Evolutionary conservation across 1,140 invertebrate species (phyloP).

Genomic region (Eumaeus atala): DNA sequence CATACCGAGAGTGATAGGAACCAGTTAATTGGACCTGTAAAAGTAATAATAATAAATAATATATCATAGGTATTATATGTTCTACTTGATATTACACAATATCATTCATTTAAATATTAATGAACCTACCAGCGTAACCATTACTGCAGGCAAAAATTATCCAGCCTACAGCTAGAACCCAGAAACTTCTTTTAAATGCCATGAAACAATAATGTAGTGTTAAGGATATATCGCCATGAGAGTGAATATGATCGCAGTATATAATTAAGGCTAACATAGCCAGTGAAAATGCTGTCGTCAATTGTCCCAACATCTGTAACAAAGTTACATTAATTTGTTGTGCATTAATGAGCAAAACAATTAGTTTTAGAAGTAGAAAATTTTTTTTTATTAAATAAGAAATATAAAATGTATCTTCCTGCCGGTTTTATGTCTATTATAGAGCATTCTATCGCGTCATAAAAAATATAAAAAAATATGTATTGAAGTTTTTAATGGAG

Average conservation of each 20-base stretch:
- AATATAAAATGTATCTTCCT: too few species aligned
- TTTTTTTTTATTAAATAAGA: too few species aligned
- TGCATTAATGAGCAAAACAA: not conserved
- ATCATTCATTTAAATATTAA: too few species aligned
- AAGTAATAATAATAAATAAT: not conserved
- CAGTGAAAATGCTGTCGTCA: not conserved
- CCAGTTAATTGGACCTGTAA: slow-evolving; percentile 62
- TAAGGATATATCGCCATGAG: slow-evolving; percentile 13
- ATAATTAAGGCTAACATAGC: slow-evolving; percentile 1
- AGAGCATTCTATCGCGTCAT: too few species aligned
- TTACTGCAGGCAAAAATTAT: slow-evolving; percentile 37
- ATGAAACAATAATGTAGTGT: slow-evolving; percentile 22
- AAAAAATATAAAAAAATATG: too few species aligned
- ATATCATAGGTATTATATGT: slow-evolving; percentile 5
- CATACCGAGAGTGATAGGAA: slow-evolving; percentile 66
- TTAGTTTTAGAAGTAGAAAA: too few species aligned
- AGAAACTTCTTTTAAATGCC: slow-evolving; percentile 29
- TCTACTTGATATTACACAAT: not conserved
- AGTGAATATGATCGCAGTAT: slow-evolving; percentile 14
- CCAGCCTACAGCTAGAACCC: slow-evolving; percentile 36
- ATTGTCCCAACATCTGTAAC: not conserved
- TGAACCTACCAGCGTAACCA: slow-evolving; percentile 35
- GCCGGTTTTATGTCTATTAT: too few species aligned
- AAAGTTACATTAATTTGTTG: not conserved
- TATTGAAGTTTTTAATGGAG: too few species aligned